Conservation (phyloP, 2,113 vertebrate species). For the Hystrix cristata region DNA sequence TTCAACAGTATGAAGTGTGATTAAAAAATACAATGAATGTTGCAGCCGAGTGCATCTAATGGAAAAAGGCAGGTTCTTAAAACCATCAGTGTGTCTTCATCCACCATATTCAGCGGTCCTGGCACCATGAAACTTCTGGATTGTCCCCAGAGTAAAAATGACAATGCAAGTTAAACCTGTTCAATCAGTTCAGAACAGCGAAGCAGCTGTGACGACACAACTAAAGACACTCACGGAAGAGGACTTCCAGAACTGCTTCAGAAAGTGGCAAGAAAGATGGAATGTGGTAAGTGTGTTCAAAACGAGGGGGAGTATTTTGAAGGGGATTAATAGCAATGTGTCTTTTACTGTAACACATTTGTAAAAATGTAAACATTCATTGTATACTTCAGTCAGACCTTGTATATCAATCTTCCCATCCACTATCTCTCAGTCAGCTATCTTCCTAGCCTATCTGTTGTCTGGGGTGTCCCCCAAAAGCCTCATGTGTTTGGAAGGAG, state of each 20-base stretch:
- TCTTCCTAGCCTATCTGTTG: not conserved
- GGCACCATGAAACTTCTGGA: not conserved
- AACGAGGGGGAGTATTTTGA: not conserved
- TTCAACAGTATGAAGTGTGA: not conserved
- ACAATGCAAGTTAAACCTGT: not conserved
- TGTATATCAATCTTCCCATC: not conserved
- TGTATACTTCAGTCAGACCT: not conserved
- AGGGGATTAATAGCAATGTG: not conserved
- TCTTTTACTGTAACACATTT: not conserved
- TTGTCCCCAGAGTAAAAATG: not conserved
- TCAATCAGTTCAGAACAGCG: not conserved
- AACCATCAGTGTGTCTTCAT: not conserved
- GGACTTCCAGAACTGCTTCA: not conserved
- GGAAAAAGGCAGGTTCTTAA: not conserved
- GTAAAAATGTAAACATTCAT: not conserved
- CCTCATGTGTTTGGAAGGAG: not conserved
- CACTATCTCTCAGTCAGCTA: not conserved
- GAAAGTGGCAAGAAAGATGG: not conserved
- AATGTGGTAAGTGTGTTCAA: not conserved
- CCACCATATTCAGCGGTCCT: not conserved
- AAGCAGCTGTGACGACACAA: not conserved
- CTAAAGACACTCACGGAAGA: not conserved
- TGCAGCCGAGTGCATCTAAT: not conserved
- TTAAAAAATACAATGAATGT: not conserved
- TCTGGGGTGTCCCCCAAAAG: not conserved